Percentiles rank a stretch among this genome's conserved stretches.
phyloP scores from a whole-genome alignment of 2,888 invertebrate genomes.

The Chrysolina haemoptera region DNA sequence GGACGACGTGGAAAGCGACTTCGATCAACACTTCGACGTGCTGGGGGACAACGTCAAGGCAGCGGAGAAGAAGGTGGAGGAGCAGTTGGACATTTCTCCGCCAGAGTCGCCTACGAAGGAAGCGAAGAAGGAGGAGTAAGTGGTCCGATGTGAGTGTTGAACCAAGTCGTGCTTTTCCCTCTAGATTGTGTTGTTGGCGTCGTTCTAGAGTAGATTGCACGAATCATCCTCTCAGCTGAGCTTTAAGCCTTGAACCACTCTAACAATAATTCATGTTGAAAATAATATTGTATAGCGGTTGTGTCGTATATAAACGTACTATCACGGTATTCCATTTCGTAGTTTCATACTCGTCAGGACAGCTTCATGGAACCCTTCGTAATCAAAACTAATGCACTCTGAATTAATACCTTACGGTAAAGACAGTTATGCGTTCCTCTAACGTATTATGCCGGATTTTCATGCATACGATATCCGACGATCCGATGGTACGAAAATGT shows the following conservation, averaged over 20 bases:
- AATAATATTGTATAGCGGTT: too few species aligned
- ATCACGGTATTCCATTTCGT: too few species aligned
- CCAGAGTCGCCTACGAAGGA: constrained; percentile 56
- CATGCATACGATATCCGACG: too few species aligned
- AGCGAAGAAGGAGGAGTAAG: constrained; percentile 65
- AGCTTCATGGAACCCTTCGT: too few species aligned
- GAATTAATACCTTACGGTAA: too few species aligned
- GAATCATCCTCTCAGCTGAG: constrained; percentile 23
- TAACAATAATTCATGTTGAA: too few species aligned
- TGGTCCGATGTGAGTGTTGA: constrained; percentile 66
- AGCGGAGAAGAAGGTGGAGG: constrained; percentile 57
- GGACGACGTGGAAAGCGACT: constrained; percentile 59
- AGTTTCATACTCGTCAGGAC: too few species aligned
- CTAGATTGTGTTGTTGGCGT: constrained; percentile 41
- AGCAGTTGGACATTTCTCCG: constrained; percentile 55
- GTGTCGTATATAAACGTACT: too few species aligned
- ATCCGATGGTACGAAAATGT: too few species aligned
- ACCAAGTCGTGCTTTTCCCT: constrained; percentile 48
- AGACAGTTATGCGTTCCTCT: too few species aligned
- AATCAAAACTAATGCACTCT: too few species aligned
- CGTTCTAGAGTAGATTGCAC: constrained; percentile 51
- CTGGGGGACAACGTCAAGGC: constrained; percentile 59
- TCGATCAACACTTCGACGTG: constrained; percentile 56
- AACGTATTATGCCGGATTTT: too few species aligned
- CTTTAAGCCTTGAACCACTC: not conserved